Conservation (phyloP, 2,797 vertebrate species). For the Coluber constrictor region DNA sequence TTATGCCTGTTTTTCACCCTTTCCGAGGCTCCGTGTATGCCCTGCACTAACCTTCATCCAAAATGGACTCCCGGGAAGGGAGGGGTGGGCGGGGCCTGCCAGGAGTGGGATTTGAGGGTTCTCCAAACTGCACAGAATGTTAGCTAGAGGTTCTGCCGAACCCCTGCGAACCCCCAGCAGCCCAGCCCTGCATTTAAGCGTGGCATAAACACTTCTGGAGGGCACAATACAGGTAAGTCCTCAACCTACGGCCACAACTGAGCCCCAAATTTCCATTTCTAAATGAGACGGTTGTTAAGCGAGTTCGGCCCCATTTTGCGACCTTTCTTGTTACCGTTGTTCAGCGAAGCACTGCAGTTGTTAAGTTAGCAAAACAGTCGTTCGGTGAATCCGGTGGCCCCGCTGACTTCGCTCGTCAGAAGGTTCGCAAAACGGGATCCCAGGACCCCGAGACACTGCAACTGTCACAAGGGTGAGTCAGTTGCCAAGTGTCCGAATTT, state of each 20-base stretch:
- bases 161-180: too few relatives aligned
- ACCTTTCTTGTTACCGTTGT: neutral
- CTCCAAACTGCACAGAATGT: too few relatives aligned
- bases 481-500: neutral
- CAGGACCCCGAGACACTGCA: neutral
- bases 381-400: too few relatives aligned
- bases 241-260: neutral
- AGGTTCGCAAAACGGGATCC: neutral
- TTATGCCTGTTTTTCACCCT: too few relatives aligned
- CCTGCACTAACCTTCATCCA: too few relatives aligned
- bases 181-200: too few relatives aligned
- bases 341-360: neutral
- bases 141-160: too few relatives aligned
- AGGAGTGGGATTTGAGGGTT: too few relatives aligned
- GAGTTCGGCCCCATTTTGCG: neutral
- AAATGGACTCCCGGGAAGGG: too few relatives aligned
- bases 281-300: neutral
- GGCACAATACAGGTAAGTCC: neutral
- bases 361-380: neutral
- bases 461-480: neutral
- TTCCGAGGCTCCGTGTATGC: accelerated
- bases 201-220: neutral
- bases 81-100: too few relatives aligned
- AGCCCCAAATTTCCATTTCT: neutral
- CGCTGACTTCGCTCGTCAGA: neutral